Base-by-base conservation (phyloP, 2,888 invertebrate genomes). In the Acrobasis suavella region DNA sequence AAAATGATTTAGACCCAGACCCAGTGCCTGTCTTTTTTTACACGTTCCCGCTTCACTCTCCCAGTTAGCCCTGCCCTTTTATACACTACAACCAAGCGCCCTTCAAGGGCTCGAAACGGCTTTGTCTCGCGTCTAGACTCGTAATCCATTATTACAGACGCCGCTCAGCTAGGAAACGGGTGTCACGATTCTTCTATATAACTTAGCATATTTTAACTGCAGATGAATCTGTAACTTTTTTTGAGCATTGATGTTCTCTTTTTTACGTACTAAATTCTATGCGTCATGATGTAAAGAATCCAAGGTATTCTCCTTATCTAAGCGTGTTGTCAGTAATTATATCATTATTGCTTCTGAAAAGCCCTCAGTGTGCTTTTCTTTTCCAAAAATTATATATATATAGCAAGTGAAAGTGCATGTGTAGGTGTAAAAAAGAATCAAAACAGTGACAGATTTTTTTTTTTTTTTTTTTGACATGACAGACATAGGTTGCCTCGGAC, bases 71-170 rank as follows among this genome's bases (percentile, higher is more conserved):
- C 16, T 60, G 37, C 61, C 69, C 70, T 14, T n/a, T n/a, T 38
- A 55, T 10, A 38, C 32, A 62, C 55, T 55, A 62, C 62, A 16
- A 62, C 54, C 62, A 62, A 62, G 62, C 62, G 55, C 62, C 65
- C 67, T 74, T 73, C 69, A 82, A 83, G 84, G 85, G 84, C 83
- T 85, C 81, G 82, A 79, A 85, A 78, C 83, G 83, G 85, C 87
- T 89, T 88, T 87, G 89, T 88, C 87, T 87, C 85, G 78, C 80
- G 87, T 86, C 87, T 87, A 89, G 89, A 86, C 89, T 86, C 83
- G 86, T 89, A 90, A 90, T 91, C 89, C 88, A 89, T 90, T 91
- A 91, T 86, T 85, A 83, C 83, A 83, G 79, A 82, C 85, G 80
- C 85, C 77, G 78, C 77, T 72, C 74, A 75, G 72, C 78, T 75